phyloP scores from a whole-genome alignment of 1,140 invertebrate species.

The Carcinoscorpius rotundicauda region DNA sequence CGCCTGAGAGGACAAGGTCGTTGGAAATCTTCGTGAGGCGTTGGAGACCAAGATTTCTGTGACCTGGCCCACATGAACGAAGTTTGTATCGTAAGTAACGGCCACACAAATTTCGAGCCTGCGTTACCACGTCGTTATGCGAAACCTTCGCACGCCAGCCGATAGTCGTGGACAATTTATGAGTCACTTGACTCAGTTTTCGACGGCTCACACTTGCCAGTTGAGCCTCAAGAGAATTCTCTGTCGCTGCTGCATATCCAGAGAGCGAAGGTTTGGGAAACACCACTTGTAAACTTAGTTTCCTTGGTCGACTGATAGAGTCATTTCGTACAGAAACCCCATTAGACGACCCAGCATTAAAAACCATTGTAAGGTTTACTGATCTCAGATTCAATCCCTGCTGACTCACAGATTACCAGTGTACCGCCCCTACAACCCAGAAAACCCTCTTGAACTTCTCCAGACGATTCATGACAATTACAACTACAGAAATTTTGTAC shows the following conservation, averaged over 20 bases:
- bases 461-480: no score
- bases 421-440: no score
- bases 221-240: constrained; percentile 7
- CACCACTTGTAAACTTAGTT: constrained; percentile 14
- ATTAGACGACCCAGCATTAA: no score
- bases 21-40: constrained; percentile 31
- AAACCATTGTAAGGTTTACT: no score
- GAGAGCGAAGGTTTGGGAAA: constrained; percentile 13
- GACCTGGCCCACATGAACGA: constrained; percentile 49
- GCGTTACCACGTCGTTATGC: constrained; percentile 28
- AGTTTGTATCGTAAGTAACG: constrained; percentile 51
- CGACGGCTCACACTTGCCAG: background rate
- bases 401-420: no score
- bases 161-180: no score
- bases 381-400: no score
- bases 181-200: constrained; percentile 8
- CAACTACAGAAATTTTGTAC: no score
- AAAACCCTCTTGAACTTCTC: no score
- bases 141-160: background rate
- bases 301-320: constrained; percentile 3
- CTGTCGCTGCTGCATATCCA: constrained; percentile 9
- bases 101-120: constrained; percentile 48
- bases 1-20: constrained; percentile 26
- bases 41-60: constrained; percentile 54
- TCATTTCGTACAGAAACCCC: no score